phyloP scores from a whole-genome alignment of 2,113 vertebrate species.

The Mugil cephalus region DNA sequence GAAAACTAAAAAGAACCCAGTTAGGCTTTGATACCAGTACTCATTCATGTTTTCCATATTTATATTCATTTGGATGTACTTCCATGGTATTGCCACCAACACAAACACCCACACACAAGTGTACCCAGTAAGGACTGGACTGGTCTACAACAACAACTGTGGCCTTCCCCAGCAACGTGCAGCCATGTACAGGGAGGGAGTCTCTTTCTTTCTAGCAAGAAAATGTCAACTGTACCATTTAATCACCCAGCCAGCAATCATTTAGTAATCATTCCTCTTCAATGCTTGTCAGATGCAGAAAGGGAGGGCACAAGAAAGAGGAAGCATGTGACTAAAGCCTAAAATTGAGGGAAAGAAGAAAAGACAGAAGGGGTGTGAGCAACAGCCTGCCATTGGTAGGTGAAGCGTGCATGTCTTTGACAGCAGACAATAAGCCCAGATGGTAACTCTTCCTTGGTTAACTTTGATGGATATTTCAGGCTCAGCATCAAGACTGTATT shows the following conservation, averaged over 20 bases:
- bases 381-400: conserved; percentile 55
- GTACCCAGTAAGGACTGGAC: too few species aligned
- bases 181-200: too few species aligned
- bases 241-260: conserved; percentile 69
- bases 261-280: conserved; percentile 73
- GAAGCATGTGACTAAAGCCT: conserved; percentile 39
- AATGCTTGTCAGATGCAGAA: conserved; percentile 42
- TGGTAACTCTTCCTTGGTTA: conserved; percentile 73
- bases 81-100: too few species aligned
- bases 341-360: conserved; percentile 47
- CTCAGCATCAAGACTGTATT: conserved; percentile 58
- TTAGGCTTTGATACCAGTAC: too few species aligned
- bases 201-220: too few species aligned
- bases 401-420: conserved; percentile 70
- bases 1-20: too few species aligned
- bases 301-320: conserved; percentile 13
- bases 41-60: too few species aligned
- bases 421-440: conserved; percentile 76
- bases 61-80: too few species aligned
- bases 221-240: conserved; percentile 71
- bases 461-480: conserved; percentile 75
- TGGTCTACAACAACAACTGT: conserved; percentile 6
- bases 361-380: conserved; percentile 50
- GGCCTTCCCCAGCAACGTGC: too few species aligned
- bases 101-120: too few species aligned